A percentile compares a stretch with the other conserved stretches of the same genome.
Evolutionary conservation across 2,113 vertebrate species (phyloP).

Genomic region (Cisticola juncidis): DNA sequence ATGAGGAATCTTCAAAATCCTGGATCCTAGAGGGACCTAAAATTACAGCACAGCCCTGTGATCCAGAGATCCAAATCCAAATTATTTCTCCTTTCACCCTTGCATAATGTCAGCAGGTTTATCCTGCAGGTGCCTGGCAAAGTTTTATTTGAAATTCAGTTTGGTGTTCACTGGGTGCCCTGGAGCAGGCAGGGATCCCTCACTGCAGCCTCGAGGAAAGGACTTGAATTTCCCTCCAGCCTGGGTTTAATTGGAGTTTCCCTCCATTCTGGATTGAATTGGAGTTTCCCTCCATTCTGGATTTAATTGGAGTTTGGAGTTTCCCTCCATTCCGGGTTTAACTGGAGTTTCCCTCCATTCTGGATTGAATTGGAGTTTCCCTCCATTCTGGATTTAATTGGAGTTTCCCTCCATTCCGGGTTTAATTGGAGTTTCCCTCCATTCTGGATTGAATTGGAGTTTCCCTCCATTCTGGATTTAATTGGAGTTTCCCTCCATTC

Average conservation of each 20-base stretch:
- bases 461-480: background rate
- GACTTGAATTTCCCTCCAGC: background rate
- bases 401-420: background rate
- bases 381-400: background rate
- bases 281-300: background rate
- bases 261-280: background rate
- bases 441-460: too few species aligned
- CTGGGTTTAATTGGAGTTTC: background rate
- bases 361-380: background rate
- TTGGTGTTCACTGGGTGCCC: background rate
- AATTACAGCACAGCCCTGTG: background rate
- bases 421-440: too few species aligned
- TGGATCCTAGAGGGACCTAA: background rate
- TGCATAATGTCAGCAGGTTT: accelerated
- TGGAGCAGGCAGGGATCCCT: background rate
- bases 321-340: background rate
- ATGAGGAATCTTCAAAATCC: accelerated
- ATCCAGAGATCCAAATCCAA: background rate
- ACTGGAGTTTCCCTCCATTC: background rate
- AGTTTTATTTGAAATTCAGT: background rate
- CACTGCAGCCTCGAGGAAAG: background rate
- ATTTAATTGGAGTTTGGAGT: background rate
- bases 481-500: background rate
- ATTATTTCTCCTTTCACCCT: background rate
- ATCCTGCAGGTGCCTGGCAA: background rate